A percentile compares a stretch with the other conserved stretches of the same genome.
Conservation (phyloP, 2,113 vertebrate genomes). For the Archocentrus centrarchus region DNA sequence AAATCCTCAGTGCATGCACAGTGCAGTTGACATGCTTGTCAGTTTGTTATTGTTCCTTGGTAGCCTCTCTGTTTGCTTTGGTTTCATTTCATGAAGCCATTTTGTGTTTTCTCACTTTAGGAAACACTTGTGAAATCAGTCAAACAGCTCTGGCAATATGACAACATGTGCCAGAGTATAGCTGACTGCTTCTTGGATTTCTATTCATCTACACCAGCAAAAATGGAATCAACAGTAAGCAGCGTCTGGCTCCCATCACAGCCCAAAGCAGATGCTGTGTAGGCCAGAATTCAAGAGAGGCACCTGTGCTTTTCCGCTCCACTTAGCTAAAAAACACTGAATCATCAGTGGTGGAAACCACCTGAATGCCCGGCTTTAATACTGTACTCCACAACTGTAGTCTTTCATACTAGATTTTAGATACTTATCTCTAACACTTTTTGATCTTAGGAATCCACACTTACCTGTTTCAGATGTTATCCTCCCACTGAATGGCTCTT, state of each 20-base stretch:
- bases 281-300: slow-evolving; percentile 8
- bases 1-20: neutral
- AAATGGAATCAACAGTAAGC: slow-evolving; percentile 12
- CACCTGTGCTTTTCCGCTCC: neutral
- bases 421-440: neutral
- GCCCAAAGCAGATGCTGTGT: slow-evolving; percentile 28
- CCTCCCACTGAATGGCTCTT: neutral
- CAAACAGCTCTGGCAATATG: slow-evolving; percentile 13
- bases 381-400: neutral
- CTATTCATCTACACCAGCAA: slow-evolving; percentile 11
- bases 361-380: rapidly evolving
- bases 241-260: slow-evolving; percentile 3
- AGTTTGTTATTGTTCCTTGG: neutral
- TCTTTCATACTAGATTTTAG: neutral
- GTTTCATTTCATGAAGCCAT: slow-evolving; percentile 43
- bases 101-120: slow-evolving; percentile 19
- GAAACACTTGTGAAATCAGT: slow-evolving; percentile 58
- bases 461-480: neutral
- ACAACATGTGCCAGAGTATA: neutral
- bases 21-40: neutral
- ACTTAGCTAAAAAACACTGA: slow-evolving; percentile 1
- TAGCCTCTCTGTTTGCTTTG: neutral
- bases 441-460: rapidly evolving
- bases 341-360: neutral
- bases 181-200: slow-evolving; percentile 19